phyloP scores from a whole-genome alignment of 2,888 invertebrate genomes.

The Microctonus hyperodae region DNA sequence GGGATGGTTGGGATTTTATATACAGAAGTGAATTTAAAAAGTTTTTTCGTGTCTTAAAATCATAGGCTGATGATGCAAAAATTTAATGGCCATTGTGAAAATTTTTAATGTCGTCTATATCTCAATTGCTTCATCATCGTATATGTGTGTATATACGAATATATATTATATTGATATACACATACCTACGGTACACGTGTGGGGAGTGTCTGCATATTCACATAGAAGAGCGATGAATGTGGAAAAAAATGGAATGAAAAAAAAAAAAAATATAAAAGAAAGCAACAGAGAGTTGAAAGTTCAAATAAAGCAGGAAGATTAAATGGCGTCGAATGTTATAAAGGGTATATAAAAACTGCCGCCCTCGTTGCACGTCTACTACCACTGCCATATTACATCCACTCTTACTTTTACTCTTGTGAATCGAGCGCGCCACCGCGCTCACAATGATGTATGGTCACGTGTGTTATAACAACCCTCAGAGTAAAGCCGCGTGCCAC shows the following conservation, averaged over 20 bases:
- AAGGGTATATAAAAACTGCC: neutral
- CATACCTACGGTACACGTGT: neutral
- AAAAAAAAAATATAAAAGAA: neutral
- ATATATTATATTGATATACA: neutral
- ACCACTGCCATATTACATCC: neutral
- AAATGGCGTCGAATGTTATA: neutral
- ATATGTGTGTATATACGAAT: neutral
- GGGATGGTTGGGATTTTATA: neutral
- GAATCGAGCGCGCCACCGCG: slow-evolving; percentile 11
- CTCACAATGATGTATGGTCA: slow-evolving; percentile 47
- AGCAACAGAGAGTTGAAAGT: slow-evolving; percentile 19
- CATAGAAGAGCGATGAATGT: neutral
- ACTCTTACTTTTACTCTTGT: slow-evolving; percentile 42
- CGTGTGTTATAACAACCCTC: slow-evolving; percentile 44
- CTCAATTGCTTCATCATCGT: neutral
- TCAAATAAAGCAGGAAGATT: slow-evolving; percentile 2
- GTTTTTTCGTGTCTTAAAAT: neutral
- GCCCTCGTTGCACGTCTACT: neutral
- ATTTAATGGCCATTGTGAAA: neutral
- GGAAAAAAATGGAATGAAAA: neutral
- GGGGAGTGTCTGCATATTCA: slow-evolving; percentile 5
- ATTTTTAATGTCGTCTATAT: neutral
- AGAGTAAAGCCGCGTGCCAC: slow-evolving; percentile 40
- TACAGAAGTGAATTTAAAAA: neutral
- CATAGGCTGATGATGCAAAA: neutral